phyloP scores from a whole-genome alignment of 2,113 vertebrate genomes.

The Psammodynastes pulverulentus region DNA sequence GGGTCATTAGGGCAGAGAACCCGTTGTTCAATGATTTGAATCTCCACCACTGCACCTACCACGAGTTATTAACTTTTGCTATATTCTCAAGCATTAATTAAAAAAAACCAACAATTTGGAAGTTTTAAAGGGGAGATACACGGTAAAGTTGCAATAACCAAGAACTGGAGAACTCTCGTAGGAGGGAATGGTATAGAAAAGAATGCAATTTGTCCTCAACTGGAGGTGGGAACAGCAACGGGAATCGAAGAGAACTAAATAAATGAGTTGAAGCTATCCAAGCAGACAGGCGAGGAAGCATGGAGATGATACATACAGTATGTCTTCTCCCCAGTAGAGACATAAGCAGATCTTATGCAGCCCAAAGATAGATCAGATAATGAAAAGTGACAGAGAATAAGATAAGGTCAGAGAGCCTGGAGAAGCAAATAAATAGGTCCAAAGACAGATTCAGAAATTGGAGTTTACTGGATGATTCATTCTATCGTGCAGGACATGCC shows the following conservation, averaged over 20 bases:
- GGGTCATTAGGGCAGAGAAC: no score
- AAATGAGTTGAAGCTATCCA: not conserved
- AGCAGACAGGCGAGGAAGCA: not conserved
- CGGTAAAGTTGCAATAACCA: not conserved
- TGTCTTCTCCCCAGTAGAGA: not conserved
- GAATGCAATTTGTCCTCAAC: not conserved
- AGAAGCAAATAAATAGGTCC: not conserved
- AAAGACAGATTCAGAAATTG: not conserved
- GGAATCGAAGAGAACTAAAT: not conserved
- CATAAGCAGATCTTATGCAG: not conserved
- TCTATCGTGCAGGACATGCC: not conserved
- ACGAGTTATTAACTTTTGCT: not conserved
- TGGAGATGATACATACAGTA: not conserved
- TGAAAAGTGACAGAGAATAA: not conserved
- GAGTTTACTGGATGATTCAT: not conserved
- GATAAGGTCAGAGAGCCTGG: not conserved
- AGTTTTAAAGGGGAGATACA: not conserved
- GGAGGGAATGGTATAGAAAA: not conserved
- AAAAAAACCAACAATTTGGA: not conserved
- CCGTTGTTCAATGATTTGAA: no score
- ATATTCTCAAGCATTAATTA: not conserved
- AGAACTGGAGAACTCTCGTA: not conserved
- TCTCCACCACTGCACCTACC: not conserved
- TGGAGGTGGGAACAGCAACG: not conserved
- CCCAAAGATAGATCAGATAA: not conserved